These are phyloP conservation scores for Aphaenogaster floridana DNA, from an alignment of 1,140 invertebrate species.

Conservation along the genomic window DNA sequence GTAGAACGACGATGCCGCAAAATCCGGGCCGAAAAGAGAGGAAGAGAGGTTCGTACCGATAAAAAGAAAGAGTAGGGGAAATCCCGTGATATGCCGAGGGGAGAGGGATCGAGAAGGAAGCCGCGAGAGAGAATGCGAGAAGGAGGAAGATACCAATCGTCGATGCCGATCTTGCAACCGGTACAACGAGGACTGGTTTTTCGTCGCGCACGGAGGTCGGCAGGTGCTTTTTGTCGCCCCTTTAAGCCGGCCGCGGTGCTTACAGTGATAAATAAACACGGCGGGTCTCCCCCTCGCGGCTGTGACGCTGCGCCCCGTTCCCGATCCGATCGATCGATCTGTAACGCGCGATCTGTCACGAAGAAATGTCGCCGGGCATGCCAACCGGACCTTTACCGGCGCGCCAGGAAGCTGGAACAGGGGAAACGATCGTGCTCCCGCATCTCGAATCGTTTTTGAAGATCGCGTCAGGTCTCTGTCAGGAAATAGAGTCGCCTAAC, in stretches of 20 bases:
- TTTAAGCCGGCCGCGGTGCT: slow-evolving; percentile 55
- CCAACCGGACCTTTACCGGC: background rate
- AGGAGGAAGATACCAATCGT: slow-evolving; percentile 64
- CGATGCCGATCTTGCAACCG: slow-evolving; percentile 66
- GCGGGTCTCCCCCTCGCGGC: background rate
- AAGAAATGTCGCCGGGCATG: slow-evolving; percentile 14
- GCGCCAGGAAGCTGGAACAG: slow-evolving; percentile 15
- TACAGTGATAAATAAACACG: slow-evolving; percentile 72
- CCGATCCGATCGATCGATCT: slow-evolving; percentile 61
- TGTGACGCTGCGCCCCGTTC: slow-evolving; percentile 3
- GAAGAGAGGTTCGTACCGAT: slow-evolving; percentile 30
- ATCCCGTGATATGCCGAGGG: background rate
- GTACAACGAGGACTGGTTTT: slow-evolving; percentile 76
- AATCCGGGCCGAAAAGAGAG: slow-evolving; percentile 65
- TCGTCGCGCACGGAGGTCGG: slow-evolving; percentile 71
- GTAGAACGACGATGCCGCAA: slow-evolving; percentile 46
- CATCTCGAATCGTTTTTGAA: slow-evolving; percentile 1
- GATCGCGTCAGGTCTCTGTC: background rate
- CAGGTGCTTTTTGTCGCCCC: slow-evolving; percentile 65
- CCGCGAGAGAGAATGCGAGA: slow-evolving; percentile 55
- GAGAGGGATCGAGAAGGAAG: slow-evolving; percentile 10
- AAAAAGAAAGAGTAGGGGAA: slow-evolving; percentile 36
- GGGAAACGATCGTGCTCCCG: background rate
- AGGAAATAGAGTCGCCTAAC: slow-evolving; percentile 11
- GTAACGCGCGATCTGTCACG: slow-evolving; percentile 51